These are phyloP conservation scores for Dolichotis patagonum DNA, from an alignment of 2,113 vertebrate species.

Conservation along the genomic window DNA sequence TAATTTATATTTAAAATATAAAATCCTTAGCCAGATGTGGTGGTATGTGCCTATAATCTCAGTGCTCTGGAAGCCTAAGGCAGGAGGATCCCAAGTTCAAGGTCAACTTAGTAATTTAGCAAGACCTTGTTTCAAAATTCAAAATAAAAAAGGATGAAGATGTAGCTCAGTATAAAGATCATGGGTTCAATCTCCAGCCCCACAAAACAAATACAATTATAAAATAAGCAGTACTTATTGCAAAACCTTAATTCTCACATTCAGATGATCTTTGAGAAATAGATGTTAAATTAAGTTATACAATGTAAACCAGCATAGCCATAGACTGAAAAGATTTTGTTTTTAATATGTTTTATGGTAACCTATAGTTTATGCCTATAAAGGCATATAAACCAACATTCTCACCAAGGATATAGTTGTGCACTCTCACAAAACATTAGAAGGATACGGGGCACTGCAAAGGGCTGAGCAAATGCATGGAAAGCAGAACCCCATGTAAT, in stretches of 20 bases:
- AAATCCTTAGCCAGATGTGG: background rate
- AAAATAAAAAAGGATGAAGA: background rate
- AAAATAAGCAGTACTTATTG: conserved; percentile 19
- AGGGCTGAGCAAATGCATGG: conserved; percentile 98
- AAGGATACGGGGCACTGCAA: conserved; percentile 99
- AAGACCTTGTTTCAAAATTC: background rate
- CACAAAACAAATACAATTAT: background rate
- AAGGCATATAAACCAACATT: background rate
- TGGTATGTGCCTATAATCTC: background rate
- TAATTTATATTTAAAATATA: background rate
- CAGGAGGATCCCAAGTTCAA: background rate
- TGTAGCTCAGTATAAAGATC: background rate
- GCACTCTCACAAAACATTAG: background rate
- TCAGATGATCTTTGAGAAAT: background rate
- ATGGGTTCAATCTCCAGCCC: background rate
- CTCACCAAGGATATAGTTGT: conserved; percentile 31
- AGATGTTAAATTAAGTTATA: background rate
- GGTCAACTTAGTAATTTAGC: background rate
- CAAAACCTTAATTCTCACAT: conserved; percentile 10
- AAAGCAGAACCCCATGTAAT: conserved; percentile 99
- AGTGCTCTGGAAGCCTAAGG: background rate
- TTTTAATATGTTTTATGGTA: background rate
- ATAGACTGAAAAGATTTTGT: background rate
- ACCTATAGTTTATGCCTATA: background rate
- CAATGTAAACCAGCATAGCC: background rate